Percentiles rank a stretch among this genome's conserved stretches.
These are phyloP conservation scores for Psophia crepitans DNA, from an alignment of 2,113 vertebrate genomes.

Conservation along the genomic window DNA sequence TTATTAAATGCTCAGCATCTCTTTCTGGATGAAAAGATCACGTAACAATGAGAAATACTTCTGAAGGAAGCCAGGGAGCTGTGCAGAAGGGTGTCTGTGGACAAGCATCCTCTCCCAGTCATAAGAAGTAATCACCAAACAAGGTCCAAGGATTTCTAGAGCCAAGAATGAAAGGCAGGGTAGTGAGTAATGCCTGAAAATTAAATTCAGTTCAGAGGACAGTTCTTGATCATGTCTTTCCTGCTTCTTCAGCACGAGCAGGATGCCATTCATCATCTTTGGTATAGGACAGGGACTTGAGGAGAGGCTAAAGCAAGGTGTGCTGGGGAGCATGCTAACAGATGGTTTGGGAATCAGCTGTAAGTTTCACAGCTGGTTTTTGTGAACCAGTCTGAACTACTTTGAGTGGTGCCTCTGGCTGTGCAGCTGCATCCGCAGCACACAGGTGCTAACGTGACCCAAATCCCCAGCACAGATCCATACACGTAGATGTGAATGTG, in stretches of 20 bases:
- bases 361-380: conserved; percentile 19
- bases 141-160: neutral
- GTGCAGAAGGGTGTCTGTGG: neutral
- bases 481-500: neutral
- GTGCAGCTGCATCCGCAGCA: neutral
- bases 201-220: neutral
- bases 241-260: neutral
- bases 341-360: neutral
- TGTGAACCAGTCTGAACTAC: neutral
- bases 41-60: neutral
- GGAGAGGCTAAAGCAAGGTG: neutral
- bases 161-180: neutral
- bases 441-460: neutral
- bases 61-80: neutral
- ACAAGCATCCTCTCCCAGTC: neutral
- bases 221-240: neutral
- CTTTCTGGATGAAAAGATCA: neutral
- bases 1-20: neutral
- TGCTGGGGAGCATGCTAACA: neutral
- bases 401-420: neutral
- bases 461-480: neutral
- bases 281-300: neutral
- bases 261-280: neutral
- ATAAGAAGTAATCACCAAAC: neutral
- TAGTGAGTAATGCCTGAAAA: neutral